Conservation (phyloP, 2,113 vertebrate species). For the Micromys minutus region DNA sequence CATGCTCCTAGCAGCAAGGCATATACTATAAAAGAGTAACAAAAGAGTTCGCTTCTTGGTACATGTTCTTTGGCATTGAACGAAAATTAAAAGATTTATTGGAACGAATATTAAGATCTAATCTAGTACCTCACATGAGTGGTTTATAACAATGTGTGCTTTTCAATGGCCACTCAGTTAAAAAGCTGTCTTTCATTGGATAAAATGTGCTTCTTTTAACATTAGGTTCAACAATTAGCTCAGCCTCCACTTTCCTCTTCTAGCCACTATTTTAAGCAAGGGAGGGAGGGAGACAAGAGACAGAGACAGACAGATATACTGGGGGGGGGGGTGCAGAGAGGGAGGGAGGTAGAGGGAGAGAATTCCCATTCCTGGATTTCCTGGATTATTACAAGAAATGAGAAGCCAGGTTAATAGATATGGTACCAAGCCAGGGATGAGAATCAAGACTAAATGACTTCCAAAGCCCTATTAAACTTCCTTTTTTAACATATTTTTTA, state of each 20-base stretch:
- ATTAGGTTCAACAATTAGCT: neutral
- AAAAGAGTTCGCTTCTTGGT: neutral
- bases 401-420: constrained; percentile 2
- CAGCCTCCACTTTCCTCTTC: neutral
- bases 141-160: neutral
- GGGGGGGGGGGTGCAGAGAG: too few relatives aligned
- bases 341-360: neutral
- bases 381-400: neutral
- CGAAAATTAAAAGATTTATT: neutral
- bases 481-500: neutral
- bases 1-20: neutral
- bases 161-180: constrained; percentile 40
- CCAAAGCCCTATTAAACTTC: neutral
- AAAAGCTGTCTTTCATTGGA: constrained; percentile 2
- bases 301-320: neutral
- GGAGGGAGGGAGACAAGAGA: neutral
- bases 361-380: too few relatives aligned
- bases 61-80: neutral
- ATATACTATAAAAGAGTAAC: neutral
- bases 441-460: neutral
- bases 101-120: neutral
- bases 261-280: constrained; percentile 20
- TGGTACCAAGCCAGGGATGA: neutral
- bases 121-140: neutral
- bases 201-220: neutral